Evolutionary conservation across 2,113 vertebrate genomes (phyloP).

Genomic region (Tylochromis polylepis): DNA sequence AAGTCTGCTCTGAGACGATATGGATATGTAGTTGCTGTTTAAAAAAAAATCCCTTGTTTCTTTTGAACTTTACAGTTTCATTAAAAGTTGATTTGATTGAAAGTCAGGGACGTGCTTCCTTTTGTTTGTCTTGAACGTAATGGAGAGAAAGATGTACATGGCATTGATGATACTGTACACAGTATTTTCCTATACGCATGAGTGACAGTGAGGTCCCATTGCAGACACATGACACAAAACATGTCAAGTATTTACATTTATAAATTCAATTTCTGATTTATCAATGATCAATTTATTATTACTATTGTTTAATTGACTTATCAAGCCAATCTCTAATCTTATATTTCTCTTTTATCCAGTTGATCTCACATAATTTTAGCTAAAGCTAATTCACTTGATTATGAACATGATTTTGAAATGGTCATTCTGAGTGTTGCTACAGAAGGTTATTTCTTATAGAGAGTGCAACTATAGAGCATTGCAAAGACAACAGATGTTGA

Average conservation of each 20-base stretch:
- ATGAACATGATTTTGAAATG: background rate
- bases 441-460: background rate
- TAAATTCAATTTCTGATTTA: background rate
- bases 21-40: constrained; percentile 15
- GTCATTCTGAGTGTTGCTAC: background rate
- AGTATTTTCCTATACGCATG: background rate
- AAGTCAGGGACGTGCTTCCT: background rate
- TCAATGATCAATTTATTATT: background rate
- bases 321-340: background rate
- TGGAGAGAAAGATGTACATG: background rate
- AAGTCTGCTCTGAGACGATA: background rate
- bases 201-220: background rate
- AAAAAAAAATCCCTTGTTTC: constrained; percentile 14
- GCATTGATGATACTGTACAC: background rate
- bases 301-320: background rate
- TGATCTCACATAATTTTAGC: background rate
- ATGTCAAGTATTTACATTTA: background rate
- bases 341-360: background rate
- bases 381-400: background rate
- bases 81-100: constrained; percentile 39
- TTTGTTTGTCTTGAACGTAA: background rate
- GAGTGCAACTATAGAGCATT: background rate
- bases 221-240: background rate
- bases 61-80: constrained; percentile 32
- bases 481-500: background rate